Percentiles rank a stretch among this genome's conserved stretches.
Conservation (phyloP, 2,113 vertebrate genomes). For the Trachemys scripta region DNA sequence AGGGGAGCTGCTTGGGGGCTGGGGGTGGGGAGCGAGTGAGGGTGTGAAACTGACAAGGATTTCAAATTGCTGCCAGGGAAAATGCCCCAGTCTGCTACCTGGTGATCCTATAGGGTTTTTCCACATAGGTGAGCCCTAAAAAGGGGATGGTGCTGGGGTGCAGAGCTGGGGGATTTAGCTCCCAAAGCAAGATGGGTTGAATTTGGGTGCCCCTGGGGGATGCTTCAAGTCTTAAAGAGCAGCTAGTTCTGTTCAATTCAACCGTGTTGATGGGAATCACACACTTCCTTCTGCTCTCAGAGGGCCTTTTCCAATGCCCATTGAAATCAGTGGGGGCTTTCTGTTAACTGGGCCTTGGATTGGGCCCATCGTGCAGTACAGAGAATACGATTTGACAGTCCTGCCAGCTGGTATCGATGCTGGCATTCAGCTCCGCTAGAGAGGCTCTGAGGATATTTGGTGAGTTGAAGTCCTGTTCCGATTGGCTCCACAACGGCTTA, state of each 20-base stretch:
- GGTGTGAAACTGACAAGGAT: not conserved
- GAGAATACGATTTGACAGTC: not conserved
- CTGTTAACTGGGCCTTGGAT: not conserved
- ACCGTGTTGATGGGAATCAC: not conserved
- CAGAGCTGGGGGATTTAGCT: not conserved
- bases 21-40: too few species aligned
- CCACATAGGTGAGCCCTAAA: not conserved
- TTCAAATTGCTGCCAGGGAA: not conserved
- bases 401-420: not conserved
- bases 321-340: not conserved
- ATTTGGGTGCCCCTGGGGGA: not conserved
- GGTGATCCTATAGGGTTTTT: not conserved
- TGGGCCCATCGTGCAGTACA: not conserved
- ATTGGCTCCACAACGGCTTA: not conserved
- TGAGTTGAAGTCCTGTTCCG: not conserved
- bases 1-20: not conserved
- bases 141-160: not conserved
- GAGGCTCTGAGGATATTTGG: not conserved
- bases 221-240: not conserved
- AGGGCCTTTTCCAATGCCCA: not conserved
- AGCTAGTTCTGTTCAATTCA: not conserved
- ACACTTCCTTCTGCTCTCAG: not conserved
- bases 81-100: not conserved
- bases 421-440: not conserved
- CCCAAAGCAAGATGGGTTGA: not conserved